Conservation (phyloP, 2,888 invertebrate species). For the Arctia plantaginis region DNA sequence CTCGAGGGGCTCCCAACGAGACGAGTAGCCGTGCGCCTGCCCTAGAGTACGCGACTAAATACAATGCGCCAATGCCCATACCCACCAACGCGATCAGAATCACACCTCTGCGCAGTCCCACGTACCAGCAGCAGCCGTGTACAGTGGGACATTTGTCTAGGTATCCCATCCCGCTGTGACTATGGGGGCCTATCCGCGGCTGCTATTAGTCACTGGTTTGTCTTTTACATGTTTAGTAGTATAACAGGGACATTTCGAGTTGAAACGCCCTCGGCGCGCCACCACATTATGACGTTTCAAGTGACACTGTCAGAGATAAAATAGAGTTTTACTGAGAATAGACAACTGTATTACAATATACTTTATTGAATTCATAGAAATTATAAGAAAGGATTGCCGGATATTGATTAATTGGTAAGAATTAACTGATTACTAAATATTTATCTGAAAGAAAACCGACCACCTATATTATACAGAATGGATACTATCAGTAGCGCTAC, state of each 20-base stretch:
- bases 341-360: background rate
- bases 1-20: constrained; percentile 43
- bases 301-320: background rate
- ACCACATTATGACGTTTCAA: background rate
- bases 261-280: background rate
- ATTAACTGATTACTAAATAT: background rate
- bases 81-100: constrained; percentile 47
- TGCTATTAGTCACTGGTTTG: background rate
- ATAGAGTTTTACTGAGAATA: background rate
- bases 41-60: constrained; percentile 33
- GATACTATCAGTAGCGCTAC: no score
- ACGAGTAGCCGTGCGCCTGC: constrained; percentile 52
- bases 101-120: constrained; percentile 48
- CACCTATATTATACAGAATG: no score
- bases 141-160: constrained; percentile 58
- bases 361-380: no score
- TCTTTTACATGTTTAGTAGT: background rate
- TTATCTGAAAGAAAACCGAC: no score
- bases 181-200: background rate
- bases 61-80: constrained; percentile 48
- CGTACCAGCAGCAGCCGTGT: constrained; percentile 43
- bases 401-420: background rate
- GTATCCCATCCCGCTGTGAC: constrained; percentile 52
- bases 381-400: background rate
- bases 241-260: background rate